These are phyloP conservation scores for Gymnorhina tibicen DNA, from an alignment of 2,113 vertebrate genomes.

Conservation along the genomic window DNA sequence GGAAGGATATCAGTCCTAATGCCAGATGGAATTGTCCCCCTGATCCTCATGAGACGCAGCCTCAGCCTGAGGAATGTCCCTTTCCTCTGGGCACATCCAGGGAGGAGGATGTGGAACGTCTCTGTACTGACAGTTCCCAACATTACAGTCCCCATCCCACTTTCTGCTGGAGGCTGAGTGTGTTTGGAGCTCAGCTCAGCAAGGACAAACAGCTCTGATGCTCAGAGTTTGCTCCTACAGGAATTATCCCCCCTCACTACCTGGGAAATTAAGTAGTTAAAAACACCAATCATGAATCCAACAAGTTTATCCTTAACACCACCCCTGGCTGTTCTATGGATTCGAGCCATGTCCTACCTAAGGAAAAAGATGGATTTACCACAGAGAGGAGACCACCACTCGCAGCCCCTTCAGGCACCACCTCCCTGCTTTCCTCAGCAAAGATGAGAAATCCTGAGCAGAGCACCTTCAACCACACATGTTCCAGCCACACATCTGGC, in stretches of 20 bases:
- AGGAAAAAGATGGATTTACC: background rate
- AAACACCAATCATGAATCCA: background rate
- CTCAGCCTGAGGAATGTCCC: background rate
- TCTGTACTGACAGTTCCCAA: background rate
- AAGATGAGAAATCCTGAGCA: background rate
- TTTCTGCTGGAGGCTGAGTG: background rate
- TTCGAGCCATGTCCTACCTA: background rate
- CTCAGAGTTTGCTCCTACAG: background rate
- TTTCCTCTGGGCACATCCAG: background rate
- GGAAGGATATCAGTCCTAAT: background rate
- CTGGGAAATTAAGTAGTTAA: background rate
- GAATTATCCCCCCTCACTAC: background rate
- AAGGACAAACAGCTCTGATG: background rate
- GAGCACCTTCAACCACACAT: background rate
- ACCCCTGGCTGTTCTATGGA: background rate
- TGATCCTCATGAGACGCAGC: fast-evolving
- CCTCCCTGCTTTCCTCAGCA: background rate
- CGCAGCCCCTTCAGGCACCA: background rate
- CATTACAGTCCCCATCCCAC: background rate
- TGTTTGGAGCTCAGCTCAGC: background rate
- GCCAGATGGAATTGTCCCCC: background rate
- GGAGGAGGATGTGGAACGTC: background rate
- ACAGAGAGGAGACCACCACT: background rate
- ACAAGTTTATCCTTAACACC: background rate
- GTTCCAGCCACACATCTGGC: slow-evolving; percentile 43